Percentiles rank a stretch among this genome's conserved stretches.
phyloP scores from a whole-genome alignment of 2,797 vertebrate species.

The Fundulus diaphanus region DNA sequence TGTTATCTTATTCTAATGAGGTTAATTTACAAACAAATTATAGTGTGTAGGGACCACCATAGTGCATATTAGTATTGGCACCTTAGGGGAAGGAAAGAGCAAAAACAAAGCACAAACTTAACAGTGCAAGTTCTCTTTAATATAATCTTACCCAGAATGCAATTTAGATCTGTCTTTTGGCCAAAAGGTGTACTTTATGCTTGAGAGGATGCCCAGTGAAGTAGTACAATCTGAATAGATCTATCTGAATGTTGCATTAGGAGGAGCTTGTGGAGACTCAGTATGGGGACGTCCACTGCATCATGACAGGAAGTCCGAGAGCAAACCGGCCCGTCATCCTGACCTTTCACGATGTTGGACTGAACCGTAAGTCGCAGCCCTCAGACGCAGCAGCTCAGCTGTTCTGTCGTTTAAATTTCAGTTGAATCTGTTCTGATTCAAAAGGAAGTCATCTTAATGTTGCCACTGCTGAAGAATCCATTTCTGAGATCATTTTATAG shows the following conservation, averaged over 20 bases:
- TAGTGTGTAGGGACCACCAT: neutral
- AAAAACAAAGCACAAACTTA: neutral
- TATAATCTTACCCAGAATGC: neutral
- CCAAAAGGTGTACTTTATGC: neutral
- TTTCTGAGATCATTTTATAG: neutral
- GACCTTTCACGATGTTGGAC: slow-evolving; percentile 93
- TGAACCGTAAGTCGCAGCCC: slow-evolving; percentile 86
- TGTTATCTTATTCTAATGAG: neutral
- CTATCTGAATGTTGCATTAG: slow-evolving; percentile 67
- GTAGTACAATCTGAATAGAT: neutral
- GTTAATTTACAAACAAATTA: neutral
- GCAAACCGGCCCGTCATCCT: slow-evolving; percentile 89
- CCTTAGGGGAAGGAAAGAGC: neutral
- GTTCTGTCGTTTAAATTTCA: neutral
- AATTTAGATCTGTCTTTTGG: neutral
- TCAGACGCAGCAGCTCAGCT: too few species aligned
- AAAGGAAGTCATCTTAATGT: neutral
- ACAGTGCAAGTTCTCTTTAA: neutral
- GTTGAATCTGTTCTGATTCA: neutral
- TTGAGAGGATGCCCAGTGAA: neutral
- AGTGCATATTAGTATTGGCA: neutral
- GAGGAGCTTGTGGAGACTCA: slow-evolving; percentile 92
- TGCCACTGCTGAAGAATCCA: neutral
- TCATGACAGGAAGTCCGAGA: slow-evolving; percentile 84
- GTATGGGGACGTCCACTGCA: slow-evolving; percentile 88